A percentile compares a stretch with the other conserved stretches of the same genome.
These are phyloP conservation scores for Grallaria varia DNA, from an alignment of 2,113 vertebrate species.

Conservation along the genomic window DNA sequence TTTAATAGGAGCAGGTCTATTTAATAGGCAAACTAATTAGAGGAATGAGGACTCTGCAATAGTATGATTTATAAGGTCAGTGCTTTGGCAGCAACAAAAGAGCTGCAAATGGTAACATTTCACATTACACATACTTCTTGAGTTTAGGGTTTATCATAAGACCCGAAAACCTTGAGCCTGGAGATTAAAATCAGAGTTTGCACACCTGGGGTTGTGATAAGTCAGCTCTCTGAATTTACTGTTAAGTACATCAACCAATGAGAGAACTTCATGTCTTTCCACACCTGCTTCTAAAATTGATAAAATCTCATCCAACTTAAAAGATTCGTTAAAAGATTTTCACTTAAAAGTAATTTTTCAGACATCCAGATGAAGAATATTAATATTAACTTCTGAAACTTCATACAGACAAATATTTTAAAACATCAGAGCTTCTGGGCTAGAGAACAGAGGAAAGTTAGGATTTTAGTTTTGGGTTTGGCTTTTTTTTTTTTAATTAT, in stretches of 20 bases:
- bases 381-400: background rate
- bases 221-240: background rate
- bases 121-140: background rate
- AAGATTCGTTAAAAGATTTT: background rate
- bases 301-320: background rate
- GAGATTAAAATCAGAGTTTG: background rate
- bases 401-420: background rate
- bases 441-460: background rate
- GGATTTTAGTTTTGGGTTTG: fast-evolving
- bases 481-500: background rate
- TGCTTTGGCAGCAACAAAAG: background rate
- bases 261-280: background rate
- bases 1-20: background rate
- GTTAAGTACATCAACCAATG: background rate
- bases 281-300: background rate
- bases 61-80: background rate
- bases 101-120: background rate
- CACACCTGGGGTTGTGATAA: background rate
- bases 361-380: background rate
- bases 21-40: background rate
- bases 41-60: background rate
- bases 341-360: background rate
- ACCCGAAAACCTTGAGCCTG: background rate
- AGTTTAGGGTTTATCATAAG: background rate
- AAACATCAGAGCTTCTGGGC: background rate